phyloP scores from a whole-genome alignment of 2,888 invertebrate genomes.

The Octodonta nipae region DNA sequence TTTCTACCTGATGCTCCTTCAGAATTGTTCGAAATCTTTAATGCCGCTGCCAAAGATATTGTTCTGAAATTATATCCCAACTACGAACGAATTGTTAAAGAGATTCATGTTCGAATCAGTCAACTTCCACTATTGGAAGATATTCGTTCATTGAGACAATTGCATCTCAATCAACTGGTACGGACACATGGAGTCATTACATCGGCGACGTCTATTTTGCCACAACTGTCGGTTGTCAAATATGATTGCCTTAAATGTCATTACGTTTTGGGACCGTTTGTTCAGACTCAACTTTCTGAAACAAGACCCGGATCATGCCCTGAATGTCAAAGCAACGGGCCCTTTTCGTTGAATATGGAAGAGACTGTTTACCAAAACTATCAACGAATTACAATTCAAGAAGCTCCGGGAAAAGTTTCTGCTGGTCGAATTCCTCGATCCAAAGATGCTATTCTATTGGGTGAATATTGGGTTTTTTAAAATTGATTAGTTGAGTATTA shows the following conservation, averaged over 20 bases:
- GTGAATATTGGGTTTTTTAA: no score
- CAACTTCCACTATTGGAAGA: slow-evolving; percentile 94
- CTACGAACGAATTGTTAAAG: slow-evolving; percentile 84
- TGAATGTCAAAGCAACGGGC: slow-evolving; percentile 91
- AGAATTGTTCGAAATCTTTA: slow-evolving; percentile 92
- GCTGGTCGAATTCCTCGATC: slow-evolving; percentile 94
- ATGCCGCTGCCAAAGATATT: slow-evolving; percentile 85
- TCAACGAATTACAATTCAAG: slow-evolving; percentile 93
- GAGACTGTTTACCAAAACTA: slow-evolving; percentile 97
- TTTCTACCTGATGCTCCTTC: slow-evolving; percentile 95
- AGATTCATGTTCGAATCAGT: slow-evolving; percentile 89
- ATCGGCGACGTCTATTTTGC: slow-evolving; percentile 85
- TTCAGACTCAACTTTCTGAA: slow-evolving; percentile 85
- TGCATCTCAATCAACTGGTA: slow-evolving; percentile 87
- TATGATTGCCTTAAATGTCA: slow-evolving; percentile 96
- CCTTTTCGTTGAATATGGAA: slow-evolving; percentile 96
- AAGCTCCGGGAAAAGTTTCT: slow-evolving; percentile 93
- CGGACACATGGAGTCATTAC: slow-evolving; percentile 90
- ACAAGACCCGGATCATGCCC: slow-evolving; percentile 94
- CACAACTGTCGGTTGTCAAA: slow-evolving; percentile 88
- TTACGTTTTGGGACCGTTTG: slow-evolving; percentile 88
- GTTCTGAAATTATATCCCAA: slow-evolving; percentile 90
- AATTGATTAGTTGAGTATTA: no score
- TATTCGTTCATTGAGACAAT: slow-evolving; percentile 64
- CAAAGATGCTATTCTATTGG: slow-evolving; percentile 87